phyloP scores from a whole-genome alignment of 2,113 vertebrate species.

The Cyprinus carpio region DNA sequence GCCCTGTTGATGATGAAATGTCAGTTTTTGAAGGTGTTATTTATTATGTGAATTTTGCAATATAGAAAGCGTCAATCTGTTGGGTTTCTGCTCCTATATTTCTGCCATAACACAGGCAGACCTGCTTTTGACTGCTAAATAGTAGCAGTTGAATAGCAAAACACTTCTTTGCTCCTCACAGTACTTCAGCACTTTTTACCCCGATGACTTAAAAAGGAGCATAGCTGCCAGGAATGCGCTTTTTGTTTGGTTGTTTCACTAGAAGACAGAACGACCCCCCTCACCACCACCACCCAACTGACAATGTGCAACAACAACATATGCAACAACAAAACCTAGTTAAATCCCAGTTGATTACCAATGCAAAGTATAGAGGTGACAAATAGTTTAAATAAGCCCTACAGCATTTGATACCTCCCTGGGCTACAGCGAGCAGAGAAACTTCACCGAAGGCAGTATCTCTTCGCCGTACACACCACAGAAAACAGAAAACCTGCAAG shows the following conservation, averaged over 20 bases:
- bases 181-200: constrained; percentile 13
- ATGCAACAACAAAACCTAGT: constrained; percentile 33
- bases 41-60: not conserved
- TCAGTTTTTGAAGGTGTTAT: not conserved
- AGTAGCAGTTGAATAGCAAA: not conserved
- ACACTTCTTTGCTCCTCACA: not conserved
- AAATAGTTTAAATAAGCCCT: constrained; percentile 38
- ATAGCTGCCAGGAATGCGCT: constrained; percentile 23
- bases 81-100: not conserved
- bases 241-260: constrained; percentile 22
- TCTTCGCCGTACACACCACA: constrained; percentile 45
- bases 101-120: not conserved
- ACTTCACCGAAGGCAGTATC: constrained; percentile 4
- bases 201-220: constrained; percentile 18
- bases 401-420: constrained; percentile 32
- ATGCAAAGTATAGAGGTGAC: constrained; percentile 31
- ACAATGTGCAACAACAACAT: constrained; percentile 7
- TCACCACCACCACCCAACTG: not conserved
- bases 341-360: constrained; percentile 42
- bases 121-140: not conserved
- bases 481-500: constrained; percentile 73
- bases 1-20: not conserved
- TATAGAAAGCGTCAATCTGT: not conserved
- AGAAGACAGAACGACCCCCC: not conserved
- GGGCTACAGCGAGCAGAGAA: constrained; percentile 19